Evolutionary conservation across 2,797 vertebrate species (phyloP).

Genomic region (Telmatherina bonti): DNA sequence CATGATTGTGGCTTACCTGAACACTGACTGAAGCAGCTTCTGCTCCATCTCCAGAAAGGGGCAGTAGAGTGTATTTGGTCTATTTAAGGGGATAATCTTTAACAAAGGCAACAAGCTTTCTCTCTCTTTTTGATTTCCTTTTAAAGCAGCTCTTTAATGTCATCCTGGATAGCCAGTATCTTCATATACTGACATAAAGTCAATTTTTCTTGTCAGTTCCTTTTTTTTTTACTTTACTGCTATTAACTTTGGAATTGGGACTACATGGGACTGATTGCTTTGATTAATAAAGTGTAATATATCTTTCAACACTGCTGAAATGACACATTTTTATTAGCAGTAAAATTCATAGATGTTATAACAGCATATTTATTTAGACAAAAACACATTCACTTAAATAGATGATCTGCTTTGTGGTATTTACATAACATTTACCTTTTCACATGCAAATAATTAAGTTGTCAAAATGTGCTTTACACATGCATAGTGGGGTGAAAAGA

Average conservation of each 20-base stretch:
- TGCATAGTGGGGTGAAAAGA: conserved; percentile 53
- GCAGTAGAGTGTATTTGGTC: conserved; percentile 36
- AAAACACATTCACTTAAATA: conserved; percentile 22
- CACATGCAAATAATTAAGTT: conserved; percentile 3
- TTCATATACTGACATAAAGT: neutral
- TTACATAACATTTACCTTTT: conserved; percentile 23
- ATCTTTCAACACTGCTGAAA: conserved; percentile 14
- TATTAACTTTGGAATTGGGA: neutral
- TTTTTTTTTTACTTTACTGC: neutral
- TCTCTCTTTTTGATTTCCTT: neutral
- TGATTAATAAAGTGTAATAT: neutral
- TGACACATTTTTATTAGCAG: conserved; percentile 31
- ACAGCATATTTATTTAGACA: conserved; percentile 23
- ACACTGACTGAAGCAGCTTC: conserved; percentile 7
- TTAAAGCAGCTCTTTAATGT: neutral
- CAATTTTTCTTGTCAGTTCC: neutral
- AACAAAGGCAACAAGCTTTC: neutral
- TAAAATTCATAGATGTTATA: conserved; percentile 38
- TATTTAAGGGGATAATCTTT: conserved; percentile 43
- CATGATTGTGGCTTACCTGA: neutral
- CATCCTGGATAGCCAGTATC: neutral
- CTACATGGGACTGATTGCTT: neutral
- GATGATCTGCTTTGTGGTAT: conserved; percentile 26
- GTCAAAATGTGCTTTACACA: conserved; percentile 49
- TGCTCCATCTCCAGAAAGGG: conserved; percentile 51